A percentile compares a stretch with the other conserved stretches of the same genome.
Conservation (phyloP, 2,113 vertebrate species). For the Theristicus caerulescens region DNA sequence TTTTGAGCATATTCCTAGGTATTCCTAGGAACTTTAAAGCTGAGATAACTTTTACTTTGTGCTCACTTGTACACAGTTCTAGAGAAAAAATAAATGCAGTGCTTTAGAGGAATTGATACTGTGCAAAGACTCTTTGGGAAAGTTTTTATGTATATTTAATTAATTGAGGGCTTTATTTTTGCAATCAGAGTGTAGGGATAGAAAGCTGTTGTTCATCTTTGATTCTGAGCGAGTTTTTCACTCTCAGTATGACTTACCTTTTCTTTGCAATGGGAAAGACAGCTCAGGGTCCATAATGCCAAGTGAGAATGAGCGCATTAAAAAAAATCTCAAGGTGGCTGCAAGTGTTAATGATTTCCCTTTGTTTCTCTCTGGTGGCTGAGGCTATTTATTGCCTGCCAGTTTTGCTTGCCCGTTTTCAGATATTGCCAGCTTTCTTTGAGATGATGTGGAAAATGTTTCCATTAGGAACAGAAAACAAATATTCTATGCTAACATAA, state of each 20-base stretch:
- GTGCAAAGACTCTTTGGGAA: background rate
- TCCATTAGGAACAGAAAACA: background rate
- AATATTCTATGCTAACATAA: background rate
- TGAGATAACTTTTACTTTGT: background rate
- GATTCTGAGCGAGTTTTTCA: background rate
- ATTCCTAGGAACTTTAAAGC: background rate
- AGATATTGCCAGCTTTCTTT: background rate
- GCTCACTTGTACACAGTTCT: background rate
- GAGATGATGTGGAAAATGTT: background rate
- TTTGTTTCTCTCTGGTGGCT: background rate
- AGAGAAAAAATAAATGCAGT: background rate
- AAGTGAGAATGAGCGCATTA: background rate
- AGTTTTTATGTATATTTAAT: background rate
- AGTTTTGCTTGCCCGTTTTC: background rate
- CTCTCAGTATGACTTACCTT: background rate
- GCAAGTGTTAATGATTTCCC: background rate
- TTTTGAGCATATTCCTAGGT: background rate
- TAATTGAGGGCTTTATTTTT: background rate
- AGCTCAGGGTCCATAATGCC: background rate
- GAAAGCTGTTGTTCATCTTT: background rate
- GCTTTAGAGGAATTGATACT: background rate
- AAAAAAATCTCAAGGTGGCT: background rate
- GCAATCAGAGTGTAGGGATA: background rate
- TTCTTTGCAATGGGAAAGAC: background rate
- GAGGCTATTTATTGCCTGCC: background rate